phyloP scores from a whole-genome alignment of 2,888 invertebrate species.

The Epiblema foenella region DNA sequence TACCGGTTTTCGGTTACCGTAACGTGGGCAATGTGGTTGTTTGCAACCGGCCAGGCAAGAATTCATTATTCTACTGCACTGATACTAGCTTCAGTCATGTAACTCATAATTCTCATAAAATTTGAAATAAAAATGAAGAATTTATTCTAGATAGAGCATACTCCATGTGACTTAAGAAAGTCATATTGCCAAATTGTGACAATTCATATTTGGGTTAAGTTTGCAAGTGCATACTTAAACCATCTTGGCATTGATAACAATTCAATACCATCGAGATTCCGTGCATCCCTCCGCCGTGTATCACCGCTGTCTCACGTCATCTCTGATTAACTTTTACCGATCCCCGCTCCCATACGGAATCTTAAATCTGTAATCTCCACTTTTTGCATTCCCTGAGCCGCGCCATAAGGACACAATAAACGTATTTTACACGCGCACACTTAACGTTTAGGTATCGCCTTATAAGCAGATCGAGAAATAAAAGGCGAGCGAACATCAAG shows the following conservation, averaged over 20 bases:
- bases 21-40: no score
- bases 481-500: slow-evolving; percentile 82
- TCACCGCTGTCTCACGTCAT: slow-evolving; percentile 59
- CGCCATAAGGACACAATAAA: slow-evolving; percentile 80
- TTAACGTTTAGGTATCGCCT: slow-evolving; percentile 81
- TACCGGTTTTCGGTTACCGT: no score
- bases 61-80: no score
- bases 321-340: slow-evolving; percentile 71
- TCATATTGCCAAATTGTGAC: no score
- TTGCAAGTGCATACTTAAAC: neutral
- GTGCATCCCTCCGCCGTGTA: slow-evolving; percentile 47
- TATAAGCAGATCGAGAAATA: slow-evolving; percentile 84
- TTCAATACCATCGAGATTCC: slow-evolving; percentile 43
- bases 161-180: no score
- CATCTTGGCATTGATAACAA: slow-evolving; percentile 18
- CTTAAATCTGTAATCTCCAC: slow-evolving; percentile 78
- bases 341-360: slow-evolving; percentile 60
- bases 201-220: neutral
- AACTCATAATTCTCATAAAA: no score
- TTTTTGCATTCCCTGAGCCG: slow-evolving; percentile 76
- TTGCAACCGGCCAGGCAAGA: no score
- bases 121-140: no score
- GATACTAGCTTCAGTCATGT: no score
- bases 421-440: slow-evolving; percentile 82
- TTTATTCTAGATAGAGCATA: no score